Percentiles rank a stretch among this genome's conserved stretches.
These are phyloP conservation scores for Dasysyrphus tricinctus DNA, from an alignment of 2,888 invertebrate species.

Conservation along the genomic window DNA sequence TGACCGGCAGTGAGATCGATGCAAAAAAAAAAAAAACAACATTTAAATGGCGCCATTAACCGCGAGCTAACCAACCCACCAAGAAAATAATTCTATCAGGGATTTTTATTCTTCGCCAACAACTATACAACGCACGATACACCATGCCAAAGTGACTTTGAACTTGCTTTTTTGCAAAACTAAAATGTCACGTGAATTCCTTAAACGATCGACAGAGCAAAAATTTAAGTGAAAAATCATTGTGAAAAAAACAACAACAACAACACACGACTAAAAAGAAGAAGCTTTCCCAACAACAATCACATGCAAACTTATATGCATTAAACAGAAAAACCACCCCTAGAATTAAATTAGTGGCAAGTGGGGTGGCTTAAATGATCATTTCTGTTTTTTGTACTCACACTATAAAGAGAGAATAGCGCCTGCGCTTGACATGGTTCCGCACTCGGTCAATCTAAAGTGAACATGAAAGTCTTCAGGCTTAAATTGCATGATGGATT, in stretches of 20 bases:
- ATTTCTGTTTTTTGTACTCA: conserved; percentile 32
- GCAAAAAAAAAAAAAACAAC: conserved; percentile 11
- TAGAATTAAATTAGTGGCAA: conserved; percentile 12
- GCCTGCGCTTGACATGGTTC: conserved; percentile 59
- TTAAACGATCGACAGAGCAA: conserved; percentile 28
- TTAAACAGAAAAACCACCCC: conserved; percentile 26
- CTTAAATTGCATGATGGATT: conserved; percentile 73
- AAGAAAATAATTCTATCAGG: conserved; percentile 40
- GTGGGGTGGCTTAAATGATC: conserved; percentile 55
- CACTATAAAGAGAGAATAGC: conserved; percentile 38
- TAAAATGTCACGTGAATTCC: conserved; percentile 74
- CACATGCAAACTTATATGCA: conserved; percentile 10
- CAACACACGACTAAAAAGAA: conserved; percentile 1
- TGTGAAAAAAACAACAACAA: neutral
- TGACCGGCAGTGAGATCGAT: neutral
- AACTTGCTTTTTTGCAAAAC: conserved; percentile 62
- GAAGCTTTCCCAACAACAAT: conserved; percentile 40
- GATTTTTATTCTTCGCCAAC: conserved; percentile 41
- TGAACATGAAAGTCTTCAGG: conserved; percentile 59
- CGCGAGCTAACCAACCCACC: conserved; percentile 14
- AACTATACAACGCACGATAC: neutral
- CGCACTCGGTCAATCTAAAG: conserved; percentile 60
- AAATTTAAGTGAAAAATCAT: conserved; percentile 33
- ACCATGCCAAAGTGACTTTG: conserved; percentile 56
- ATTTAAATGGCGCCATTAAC: conserved; percentile 59